Base-by-base conservation (phyloP, 2,888 invertebrate species). In the Polietes domitor region DNA sequence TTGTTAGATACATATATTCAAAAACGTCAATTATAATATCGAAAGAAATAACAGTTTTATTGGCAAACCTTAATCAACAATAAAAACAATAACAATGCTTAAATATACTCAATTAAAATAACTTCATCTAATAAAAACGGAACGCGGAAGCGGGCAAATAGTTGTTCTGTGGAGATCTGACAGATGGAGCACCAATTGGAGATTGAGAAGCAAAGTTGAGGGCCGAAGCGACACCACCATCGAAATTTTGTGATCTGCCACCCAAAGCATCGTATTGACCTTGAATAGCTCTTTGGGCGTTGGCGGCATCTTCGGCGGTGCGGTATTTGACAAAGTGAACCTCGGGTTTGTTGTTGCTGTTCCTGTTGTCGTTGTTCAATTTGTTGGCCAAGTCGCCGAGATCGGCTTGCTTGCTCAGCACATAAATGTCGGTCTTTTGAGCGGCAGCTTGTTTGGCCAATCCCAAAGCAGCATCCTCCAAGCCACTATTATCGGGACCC, bases 281-380 rank as follows among this genome's bases (percentile, higher is more conserved):
- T 83, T 90, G 89, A 61, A 90, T 90, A 17, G 87, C 85, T 0
- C 84, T 85, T 80, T 90, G 90, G 0, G 90, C 90, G 32, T 89
- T 88, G 83, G 85, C 87, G 77, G 90, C 90, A 86, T 90, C 90
- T 85, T 89, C 88, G 0, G 88, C 86, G 4, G 89, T 90, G 81
- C 89, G 90, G 85, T 90, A 90, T 84, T 90, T 90, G 83, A 90
- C 89, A 78, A 90, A 90, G 87, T 89, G 89, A 17, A 90, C 90
- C 83, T 90, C 90, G 85, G 90, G 90, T 86, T 89, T 89, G 86
- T 87, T 87, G 86, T 87, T 87, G 85, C 70, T 86, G 86, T 86
- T 86, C 85, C 85, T 83, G 77, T 86, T 86, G 65, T 88, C 78
- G 47, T 85, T 61, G 50, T 89, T 88, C 68, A 89, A 77, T 37